These are phyloP conservation scores for Lepus americanus DNA, from an alignment of 2,113 vertebrate genomes.

Conservation along the genomic window DNA sequence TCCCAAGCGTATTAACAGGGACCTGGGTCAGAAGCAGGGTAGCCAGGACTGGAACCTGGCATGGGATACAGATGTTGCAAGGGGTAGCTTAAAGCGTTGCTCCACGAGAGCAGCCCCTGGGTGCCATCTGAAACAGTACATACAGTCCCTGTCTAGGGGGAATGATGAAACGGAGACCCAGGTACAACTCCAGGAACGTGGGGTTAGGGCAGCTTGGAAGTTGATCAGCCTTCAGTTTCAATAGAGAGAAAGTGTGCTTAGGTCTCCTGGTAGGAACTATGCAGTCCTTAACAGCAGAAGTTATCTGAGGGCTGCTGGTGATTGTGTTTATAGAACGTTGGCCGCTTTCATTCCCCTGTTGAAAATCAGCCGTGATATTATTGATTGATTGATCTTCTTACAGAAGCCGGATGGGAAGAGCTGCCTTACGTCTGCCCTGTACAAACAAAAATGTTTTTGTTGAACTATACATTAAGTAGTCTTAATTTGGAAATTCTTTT, in stretches of 20 bases:
- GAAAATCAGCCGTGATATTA: not conserved
- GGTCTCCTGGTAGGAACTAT: not conserved
- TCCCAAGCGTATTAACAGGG: too few species aligned
- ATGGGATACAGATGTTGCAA: too few species aligned
- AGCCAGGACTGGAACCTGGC: too few species aligned
- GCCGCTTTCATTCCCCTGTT: not conserved
- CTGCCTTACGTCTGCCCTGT: not conserved
- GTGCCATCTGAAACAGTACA: not conserved
- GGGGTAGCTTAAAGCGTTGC: too few species aligned
- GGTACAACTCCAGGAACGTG: not conserved
- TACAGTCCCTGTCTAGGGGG: not conserved
- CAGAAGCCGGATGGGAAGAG: not conserved
- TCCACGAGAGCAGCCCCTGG: too few species aligned
- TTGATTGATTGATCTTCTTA: constrained; percentile 8
- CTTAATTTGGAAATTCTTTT: not conserved
- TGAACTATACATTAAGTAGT: not conserved
- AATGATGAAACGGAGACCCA: not conserved
- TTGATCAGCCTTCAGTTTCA: not conserved
- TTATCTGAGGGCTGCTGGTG: not conserved
- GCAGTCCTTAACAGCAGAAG: not conserved
- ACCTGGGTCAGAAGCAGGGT: too few species aligned
- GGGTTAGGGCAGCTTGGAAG: not conserved
- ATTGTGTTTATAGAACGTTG: not conserved
- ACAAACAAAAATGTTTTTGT: not conserved
- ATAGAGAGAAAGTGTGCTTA: not conserved